Percentiles rank a stretch among this genome's conserved stretches.
These are phyloP conservation scores for Silurus aristotelis DNA, from an alignment of 2,797 vertebrate species.

Conservation along the genomic window DNA sequence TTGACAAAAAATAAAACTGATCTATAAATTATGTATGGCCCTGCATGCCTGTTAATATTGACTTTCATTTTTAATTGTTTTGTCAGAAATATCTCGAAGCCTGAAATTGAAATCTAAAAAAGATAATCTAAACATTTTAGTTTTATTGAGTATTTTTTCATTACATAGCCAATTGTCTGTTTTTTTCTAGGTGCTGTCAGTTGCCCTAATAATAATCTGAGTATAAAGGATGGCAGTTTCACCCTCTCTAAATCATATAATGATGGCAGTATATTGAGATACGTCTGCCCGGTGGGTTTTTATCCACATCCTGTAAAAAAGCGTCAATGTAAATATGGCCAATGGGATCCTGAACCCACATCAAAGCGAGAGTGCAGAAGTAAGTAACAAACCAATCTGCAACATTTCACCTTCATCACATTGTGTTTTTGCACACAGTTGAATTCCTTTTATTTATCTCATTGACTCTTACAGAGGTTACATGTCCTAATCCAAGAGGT, in stretches of 20 bases:
- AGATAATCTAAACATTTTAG: no score
- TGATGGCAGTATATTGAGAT: constrained; percentile 31
- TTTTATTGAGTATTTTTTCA: background rate
- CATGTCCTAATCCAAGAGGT: constrained; percentile 64
- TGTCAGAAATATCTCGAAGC: background rate
- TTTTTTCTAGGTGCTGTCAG: constrained; percentile 26
- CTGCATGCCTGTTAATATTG: background rate
- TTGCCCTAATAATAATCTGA: constrained; percentile 25
- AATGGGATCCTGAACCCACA: constrained; percentile 28
- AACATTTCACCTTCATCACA: background rate
- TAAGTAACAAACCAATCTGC: constrained; percentile 29
- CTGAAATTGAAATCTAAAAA: background rate
- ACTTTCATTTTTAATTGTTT: background rate
- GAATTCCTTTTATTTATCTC: background rate
- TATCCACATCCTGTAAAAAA: constrained; percentile 41
- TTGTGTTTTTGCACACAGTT: background rate
- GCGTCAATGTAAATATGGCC: constrained; percentile 13
- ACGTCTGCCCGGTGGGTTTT: constrained; percentile 45
- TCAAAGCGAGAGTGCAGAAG: constrained; percentile 41
- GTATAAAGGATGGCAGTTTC: constrained; percentile 35
- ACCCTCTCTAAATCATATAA: constrained; percentile 25
- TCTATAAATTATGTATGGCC: background rate
- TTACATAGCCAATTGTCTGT: background rate
- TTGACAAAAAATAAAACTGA: background rate
- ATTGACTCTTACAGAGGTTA: constrained; percentile 53